phyloP scores from a whole-genome alignment of 2,888 invertebrate genomes.

The Taphrorychus bicolor region DNA sequence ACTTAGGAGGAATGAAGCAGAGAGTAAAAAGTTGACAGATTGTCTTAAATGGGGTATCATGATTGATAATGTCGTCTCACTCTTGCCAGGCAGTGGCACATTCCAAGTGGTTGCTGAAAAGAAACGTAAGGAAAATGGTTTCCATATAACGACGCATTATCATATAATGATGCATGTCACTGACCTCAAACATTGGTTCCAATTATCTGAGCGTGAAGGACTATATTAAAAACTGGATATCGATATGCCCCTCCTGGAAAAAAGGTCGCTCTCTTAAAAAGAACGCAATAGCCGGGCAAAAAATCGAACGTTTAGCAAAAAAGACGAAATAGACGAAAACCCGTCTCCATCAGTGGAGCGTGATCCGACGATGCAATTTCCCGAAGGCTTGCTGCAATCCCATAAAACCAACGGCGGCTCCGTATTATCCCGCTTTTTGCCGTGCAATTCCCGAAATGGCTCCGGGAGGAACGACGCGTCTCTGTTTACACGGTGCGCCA shows the following conservation, averaged over 20 bases:
- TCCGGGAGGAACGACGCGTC: conserved; percentile 30
- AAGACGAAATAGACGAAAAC: conserved; percentile 19
- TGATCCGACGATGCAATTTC: conserved; percentile 41
- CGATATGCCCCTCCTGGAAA: conserved; percentile 2
- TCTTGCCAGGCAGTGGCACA: too few relatives aligned
- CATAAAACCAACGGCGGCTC: conserved; percentile 39
- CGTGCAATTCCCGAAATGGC: conserved; percentile 41
- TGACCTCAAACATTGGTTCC: too few relatives aligned
- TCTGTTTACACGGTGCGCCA: conserved; percentile 17
- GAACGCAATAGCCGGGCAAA: conserved; percentile 16
- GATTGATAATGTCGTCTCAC: too few relatives aligned
- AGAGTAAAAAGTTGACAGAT: too few relatives aligned
- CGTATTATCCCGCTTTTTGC: conserved; percentile 40
- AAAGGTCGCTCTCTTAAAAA: conserved; percentile 2
- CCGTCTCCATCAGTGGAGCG: conserved; percentile 39
- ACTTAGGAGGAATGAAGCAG: too few relatives aligned
- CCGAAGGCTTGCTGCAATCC: conserved; percentile 41
- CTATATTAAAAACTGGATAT: not conserved
- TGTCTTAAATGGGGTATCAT: too few relatives aligned
- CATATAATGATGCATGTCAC: too few relatives aligned
- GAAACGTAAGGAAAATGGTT: too few relatives aligned
- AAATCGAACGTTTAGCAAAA: conserved; percentile 17
- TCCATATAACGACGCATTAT: too few relatives aligned
- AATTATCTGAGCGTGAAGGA: not conserved
- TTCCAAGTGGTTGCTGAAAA: too few relatives aligned